A percentile compares a stretch with the other conserved stretches of the same genome.
Conservation (phyloP, 1,140 invertebrate genomes). For the Nebria ingens region DNA sequence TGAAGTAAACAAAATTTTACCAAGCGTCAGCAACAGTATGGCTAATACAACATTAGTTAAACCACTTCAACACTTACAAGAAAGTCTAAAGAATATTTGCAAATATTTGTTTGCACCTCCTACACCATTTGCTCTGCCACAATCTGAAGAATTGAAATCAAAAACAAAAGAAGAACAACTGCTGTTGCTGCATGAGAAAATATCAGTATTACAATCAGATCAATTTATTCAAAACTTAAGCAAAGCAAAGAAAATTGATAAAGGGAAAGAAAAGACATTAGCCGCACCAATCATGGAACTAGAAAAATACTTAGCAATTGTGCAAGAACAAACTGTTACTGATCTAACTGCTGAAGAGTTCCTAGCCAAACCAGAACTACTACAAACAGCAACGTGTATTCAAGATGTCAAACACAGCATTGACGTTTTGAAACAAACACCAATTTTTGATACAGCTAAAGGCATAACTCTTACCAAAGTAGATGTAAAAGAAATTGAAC, state of each 20-base stretch:
- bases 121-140: neutral
- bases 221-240: neutral
- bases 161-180: conserved; percentile 1
- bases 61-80: neutral
- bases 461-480: neutral
- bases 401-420: neutral
- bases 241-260: neutral
- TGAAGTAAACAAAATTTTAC: neutral
- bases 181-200: neutral
- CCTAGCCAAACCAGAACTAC: neutral
- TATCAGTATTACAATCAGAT: neutral
- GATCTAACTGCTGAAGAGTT: conserved; percentile 15
- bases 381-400: neutral
- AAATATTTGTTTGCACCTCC: neutral
- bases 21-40: neutral
- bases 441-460: neutral
- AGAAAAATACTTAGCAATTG: conserved; percentile 12
- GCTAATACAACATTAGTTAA: neutral
- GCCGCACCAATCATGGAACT: conserved; percentile 21
- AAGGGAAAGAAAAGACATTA: conserved; percentile 17
- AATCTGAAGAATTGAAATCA: neutral
- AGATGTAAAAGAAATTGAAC: conserved; percentile 20
- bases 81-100: neutral
- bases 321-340: conserved; percentile 21
- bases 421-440: neutral